phyloP scores from a whole-genome alignment of 2,797 vertebrate species.

The Megaceryle alcyon region DNA sequence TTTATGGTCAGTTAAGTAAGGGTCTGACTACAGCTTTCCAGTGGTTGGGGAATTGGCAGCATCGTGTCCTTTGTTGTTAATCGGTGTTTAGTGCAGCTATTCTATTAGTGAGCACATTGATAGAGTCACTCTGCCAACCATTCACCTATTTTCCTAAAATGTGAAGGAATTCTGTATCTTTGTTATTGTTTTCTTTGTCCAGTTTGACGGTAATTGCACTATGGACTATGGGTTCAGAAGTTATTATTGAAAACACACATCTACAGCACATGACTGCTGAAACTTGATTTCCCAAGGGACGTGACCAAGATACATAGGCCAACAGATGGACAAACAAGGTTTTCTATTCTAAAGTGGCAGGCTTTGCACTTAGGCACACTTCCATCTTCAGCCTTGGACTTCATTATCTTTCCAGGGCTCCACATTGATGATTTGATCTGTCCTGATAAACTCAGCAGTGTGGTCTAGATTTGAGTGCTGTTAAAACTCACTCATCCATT shows the following conservation, averaged over 20 bases:
- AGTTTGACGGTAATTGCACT: not conserved
- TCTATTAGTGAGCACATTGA: not conserved
- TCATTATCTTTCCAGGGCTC: not conserved
- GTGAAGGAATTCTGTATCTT: not conserved
- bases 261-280: not conserved
- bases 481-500: not conserved
- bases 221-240: not conserved
- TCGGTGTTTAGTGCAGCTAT: not conserved
- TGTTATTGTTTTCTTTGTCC: not conserved
- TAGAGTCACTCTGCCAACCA: not conserved
- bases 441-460: not conserved
- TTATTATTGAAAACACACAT: not conserved
- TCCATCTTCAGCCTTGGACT: not conserved
- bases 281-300: not conserved
- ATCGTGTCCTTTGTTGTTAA: not conserved
- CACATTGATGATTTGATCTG: not conserved
- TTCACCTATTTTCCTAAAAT: not conserved
- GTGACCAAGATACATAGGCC: not conserved
- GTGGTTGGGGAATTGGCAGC: not conserved
- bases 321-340: not conserved
- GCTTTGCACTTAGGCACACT: not conserved
- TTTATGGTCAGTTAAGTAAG: not conserved
- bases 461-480: not conserved
- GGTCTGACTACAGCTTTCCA: not conserved
- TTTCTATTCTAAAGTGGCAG: not conserved